These are phyloP conservation scores for Lagenorhynchus albirostris DNA, from an alignment of 2,113 vertebrate species.

Conservation along the genomic window DNA sequence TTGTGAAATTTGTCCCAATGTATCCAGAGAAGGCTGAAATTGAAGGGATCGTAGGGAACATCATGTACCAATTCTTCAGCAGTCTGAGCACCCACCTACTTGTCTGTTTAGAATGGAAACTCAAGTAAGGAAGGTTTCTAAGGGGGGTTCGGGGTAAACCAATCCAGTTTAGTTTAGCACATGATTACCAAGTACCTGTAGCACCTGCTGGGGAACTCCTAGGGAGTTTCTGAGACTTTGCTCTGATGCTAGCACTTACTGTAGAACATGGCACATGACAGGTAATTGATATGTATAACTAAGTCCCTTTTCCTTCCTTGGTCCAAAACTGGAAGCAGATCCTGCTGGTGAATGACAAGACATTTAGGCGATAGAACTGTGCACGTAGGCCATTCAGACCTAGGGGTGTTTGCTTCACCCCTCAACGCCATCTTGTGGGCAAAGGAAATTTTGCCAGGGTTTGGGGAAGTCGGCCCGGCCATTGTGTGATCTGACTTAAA, in stretches of 20 bases:
- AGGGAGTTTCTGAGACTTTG: neutral
- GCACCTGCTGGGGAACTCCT: neutral
- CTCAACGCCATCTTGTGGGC: slow-evolving; percentile 43
- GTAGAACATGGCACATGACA: neutral
- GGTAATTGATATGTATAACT: neutral
- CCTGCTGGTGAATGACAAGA: neutral
- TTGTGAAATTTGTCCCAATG: neutral
- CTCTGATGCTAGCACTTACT: neutral
- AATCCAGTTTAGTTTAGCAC: neutral
- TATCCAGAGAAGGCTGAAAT: neutral
- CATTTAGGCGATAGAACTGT: neutral
- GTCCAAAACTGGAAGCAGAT: neutral
- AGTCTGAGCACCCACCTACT: neutral
- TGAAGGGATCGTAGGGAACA: neutral
- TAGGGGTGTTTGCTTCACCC: neutral
- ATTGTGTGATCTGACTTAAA: neutral
- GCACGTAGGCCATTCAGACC: neutral
- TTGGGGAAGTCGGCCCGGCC: neutral
- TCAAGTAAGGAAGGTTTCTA: neutral
- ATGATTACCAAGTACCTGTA: neutral
- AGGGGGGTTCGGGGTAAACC: neutral
- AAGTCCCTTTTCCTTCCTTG: neutral
- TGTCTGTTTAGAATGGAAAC: neutral
- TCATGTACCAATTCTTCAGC: neutral
- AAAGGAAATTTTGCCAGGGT: slow-evolving; percentile 25